Evolutionary conservation across 2,888 invertebrate genomes (phyloP).

Genomic region (Clistopyga incitator): DNA sequence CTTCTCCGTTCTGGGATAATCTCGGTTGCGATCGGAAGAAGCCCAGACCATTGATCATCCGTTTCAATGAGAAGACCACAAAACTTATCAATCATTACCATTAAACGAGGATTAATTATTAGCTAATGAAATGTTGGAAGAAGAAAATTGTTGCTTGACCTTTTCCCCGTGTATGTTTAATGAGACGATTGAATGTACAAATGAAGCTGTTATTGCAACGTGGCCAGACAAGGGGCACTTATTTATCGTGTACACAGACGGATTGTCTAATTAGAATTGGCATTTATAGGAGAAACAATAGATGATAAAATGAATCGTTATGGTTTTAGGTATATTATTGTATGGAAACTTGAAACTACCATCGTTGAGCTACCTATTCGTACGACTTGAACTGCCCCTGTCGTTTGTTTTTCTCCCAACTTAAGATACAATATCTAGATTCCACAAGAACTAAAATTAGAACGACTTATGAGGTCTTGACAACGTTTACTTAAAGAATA

Average conservation of each 20-base stretch:
- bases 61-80: not conserved
- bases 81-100: not conserved
- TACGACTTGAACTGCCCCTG: too few species aligned
- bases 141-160: conserved; percentile 4
- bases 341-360: not conserved
- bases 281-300: not conserved
- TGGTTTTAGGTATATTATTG: not conserved
- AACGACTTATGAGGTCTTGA: too few species aligned
- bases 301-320: conserved; percentile 4
- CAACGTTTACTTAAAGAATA: too few species aligned
- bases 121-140: not conserved
- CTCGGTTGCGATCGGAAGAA: conserved; percentile 26
- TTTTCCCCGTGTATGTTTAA: not conserved
- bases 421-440: too few species aligned
- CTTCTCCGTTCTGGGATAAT: conserved; percentile 30
- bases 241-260: not conserved
- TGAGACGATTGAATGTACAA: not conserved
- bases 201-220: not conserved
- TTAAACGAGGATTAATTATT: not conserved
- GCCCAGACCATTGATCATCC: not conserved
- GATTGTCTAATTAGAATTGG: not conserved
- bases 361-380: too few species aligned
- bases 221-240: not conserved
- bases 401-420: too few species aligned
- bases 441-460: too few species aligned